These are phyloP conservation scores for Drosophila tropicalis DNA, from an alignment of 1,140 invertebrate species.

Conservation along the genomic window DNA sequence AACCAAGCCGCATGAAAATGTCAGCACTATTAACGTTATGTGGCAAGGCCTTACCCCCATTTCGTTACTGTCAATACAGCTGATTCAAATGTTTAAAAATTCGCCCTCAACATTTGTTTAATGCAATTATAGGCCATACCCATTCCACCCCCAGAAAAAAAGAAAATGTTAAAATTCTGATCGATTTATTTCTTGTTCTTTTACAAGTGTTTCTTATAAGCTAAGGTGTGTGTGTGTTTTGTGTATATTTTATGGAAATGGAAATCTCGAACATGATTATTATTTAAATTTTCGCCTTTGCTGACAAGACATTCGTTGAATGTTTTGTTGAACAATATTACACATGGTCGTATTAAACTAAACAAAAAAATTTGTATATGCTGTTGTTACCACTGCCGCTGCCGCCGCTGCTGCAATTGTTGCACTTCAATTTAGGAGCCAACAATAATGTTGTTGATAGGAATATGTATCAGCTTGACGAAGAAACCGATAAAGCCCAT, in stretches of 20 bases:
- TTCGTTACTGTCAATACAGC: background rate
- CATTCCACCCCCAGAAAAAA: background rate
- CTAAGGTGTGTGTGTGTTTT: constrained; percentile 38
- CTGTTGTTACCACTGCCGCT: constrained; percentile 31
- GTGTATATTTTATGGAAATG: constrained; percentile 51
- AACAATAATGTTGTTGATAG: constrained; percentile 99
- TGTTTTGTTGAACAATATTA: constrained; percentile 53
- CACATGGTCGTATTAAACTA: constrained; percentile 48
- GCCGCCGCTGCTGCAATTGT: background rate
- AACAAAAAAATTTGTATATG: constrained; percentile 57
- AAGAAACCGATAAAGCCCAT: constrained; percentile 99
- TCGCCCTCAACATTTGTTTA: background rate
- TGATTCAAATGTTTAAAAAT: background rate
- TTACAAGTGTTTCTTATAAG: constrained; percentile 49
- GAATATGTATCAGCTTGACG: constrained; percentile 99
- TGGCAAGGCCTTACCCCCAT: background rate
- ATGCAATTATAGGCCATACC: background rate
- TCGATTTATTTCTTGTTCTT: constrained; percentile 18
- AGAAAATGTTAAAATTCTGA: background rate
- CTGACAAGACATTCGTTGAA: constrained; percentile 73
- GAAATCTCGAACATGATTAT: constrained; percentile 55
- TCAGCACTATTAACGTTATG: background rate
- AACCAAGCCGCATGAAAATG: too few species aligned
- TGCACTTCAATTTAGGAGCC: constrained; percentile 85
- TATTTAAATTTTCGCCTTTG: constrained; percentile 37